phyloP scores from a whole-genome alignment of 2,113 vertebrate genomes.

The Hyaena hyaena region DNA sequence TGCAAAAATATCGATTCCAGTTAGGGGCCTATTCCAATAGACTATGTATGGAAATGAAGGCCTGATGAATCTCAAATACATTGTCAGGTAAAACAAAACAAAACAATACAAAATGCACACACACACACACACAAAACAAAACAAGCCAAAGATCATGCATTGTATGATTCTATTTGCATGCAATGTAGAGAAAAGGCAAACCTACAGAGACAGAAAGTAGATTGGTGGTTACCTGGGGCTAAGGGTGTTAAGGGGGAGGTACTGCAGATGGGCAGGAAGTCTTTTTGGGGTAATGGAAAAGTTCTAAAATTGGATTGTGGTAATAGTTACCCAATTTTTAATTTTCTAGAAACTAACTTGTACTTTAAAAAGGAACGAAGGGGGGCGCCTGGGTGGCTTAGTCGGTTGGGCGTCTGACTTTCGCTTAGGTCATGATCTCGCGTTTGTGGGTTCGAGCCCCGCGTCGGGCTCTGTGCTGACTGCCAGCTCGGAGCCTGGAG shows the following conservation, averaged over 20 bases:
- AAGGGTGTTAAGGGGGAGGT: neutral
- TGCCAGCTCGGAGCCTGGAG: no score
- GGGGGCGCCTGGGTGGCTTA: no score
- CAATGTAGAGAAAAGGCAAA: neutral
- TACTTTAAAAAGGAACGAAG: neutral
- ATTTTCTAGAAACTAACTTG: slow-evolving; percentile 26
- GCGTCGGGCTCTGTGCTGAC: no score
- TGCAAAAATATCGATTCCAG: slow-evolving; percentile 12
- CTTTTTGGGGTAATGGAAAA: neutral
- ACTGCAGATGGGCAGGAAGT: neutral
- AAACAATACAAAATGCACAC: no score
- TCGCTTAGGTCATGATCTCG: no score
- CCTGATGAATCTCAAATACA: neutral
- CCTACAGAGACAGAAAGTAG: neutral
- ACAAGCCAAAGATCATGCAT: neutral
- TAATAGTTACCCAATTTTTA: neutral
- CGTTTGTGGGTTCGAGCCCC: no score
- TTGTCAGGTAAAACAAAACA: neutral
- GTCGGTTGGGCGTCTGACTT: no score
- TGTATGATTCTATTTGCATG: neutral
- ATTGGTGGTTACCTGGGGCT: neutral
- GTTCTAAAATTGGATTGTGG: neutral
- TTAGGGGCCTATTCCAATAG: neutral
- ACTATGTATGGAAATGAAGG: neutral
- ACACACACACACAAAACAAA: neutral